Evolutionary conservation across 2,797 vertebrate species (phyloP).

Genomic region (Iguana delicatissima): DNA sequence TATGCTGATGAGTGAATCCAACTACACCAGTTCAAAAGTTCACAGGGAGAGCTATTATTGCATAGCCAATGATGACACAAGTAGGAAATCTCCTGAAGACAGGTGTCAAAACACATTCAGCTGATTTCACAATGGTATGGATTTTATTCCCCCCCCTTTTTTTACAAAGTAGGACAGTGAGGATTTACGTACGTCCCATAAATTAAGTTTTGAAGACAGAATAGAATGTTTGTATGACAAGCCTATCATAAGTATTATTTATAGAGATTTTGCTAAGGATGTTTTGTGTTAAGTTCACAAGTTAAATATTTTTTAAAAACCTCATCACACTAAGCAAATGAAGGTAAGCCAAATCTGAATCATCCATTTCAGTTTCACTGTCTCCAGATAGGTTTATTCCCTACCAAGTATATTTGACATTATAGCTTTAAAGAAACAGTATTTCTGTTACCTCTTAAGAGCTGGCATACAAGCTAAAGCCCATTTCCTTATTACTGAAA

Average conservation of each 20-base stretch:
- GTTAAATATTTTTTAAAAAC: neutral
- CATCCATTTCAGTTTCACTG: neutral
- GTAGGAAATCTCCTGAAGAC: conserved; percentile 22
- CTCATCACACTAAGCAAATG: neutral
- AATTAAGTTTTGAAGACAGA: neutral
- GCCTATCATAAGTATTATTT: conserved; percentile 2
- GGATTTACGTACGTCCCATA: neutral
- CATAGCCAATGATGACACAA: conserved; percentile 26
- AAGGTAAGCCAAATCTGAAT: neutral
- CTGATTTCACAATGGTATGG: conserved; percentile 10
- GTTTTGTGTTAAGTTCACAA: neutral
- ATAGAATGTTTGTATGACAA: neutral
- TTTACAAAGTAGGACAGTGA: neutral
- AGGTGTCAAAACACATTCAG: conserved; percentile 24
- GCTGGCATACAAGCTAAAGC: neutral
- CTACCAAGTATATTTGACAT: neutral
- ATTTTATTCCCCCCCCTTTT: neutral
- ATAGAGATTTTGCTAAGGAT: neutral
- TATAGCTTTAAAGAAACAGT: neutral
- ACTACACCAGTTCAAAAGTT: conserved; percentile 26
- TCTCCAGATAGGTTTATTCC: neutral
- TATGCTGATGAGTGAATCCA: neutral
- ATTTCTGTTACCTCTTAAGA: neutral
- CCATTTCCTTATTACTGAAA: neutral
- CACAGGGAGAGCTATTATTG: neutral